Base-by-base conservation (phyloP, 2,888 invertebrate genomes). In the Buathra laborator region DNA sequence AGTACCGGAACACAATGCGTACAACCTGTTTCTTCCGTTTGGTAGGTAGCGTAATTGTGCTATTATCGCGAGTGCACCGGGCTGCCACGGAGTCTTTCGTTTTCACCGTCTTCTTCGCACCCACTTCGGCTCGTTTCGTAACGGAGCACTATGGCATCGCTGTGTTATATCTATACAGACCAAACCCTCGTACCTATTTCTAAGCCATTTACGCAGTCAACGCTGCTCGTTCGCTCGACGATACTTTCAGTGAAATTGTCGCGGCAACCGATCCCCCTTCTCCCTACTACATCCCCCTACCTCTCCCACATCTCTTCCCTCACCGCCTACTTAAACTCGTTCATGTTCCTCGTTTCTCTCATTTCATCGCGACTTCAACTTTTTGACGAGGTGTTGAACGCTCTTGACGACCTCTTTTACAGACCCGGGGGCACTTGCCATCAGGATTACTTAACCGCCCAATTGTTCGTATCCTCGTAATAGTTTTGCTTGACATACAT, bases 11-110 rank as follows among this genome's bases (percentile, higher is more conserved):
- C 66, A 77, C 85, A 86, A 87, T 88, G 87, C 84, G 87, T 86
- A 84, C 84, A 89, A 87, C 87, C 88, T 86, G 86, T 88, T 89
- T 89, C 90, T 89, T 88, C 88, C 88, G 79, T 87, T 88, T 85
- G 86, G 82, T 66, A 70, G 37, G 74, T 64, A 48, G 84, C 62
- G 85, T 89, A 89, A 90, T 90, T 87, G 88, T 84, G 87, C 88
- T 83, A 87, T 90, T 90, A 89, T 89, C 84, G 86, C 86, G 53
- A 85, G 82, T 85, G 81, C 71, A 76, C 46, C 43, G 29, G 48
- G 62, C 32, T 46, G 70, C 66, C 59, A 10, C 46, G 43, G 70
- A 46, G 53, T 64, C 64, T 62, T 44, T 66, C 67, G 43, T 43
- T 68, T 68, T 19, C 74, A 19, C 44, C 72, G 56, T 68, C 74